These are phyloP conservation scores for Leptinotarsa tumamoca DNA, from an alignment of 2,888 invertebrate species.

Conservation along the genomic window DNA sequence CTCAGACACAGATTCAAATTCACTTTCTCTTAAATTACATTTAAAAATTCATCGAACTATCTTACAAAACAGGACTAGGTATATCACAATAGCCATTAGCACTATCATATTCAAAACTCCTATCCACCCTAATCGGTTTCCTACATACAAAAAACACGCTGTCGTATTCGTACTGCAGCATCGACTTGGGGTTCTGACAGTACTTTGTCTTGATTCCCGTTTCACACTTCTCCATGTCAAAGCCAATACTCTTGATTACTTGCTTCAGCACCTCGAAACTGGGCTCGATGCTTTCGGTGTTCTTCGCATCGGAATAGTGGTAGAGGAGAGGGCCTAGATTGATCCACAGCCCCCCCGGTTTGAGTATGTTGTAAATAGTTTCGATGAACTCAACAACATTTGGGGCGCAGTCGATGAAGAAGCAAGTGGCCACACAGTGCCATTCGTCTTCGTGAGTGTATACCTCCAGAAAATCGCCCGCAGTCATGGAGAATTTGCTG, in stretches of 20 bases:
- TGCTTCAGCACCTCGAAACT: constrained; percentile 77
- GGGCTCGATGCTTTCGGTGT: constrained; percentile 92
- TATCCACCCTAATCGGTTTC: constrained; percentile 69
- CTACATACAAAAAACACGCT: constrained; percentile 93
- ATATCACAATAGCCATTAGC: constrained; percentile 23
- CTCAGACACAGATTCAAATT: too few relatives aligned
- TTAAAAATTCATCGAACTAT: too few relatives aligned
- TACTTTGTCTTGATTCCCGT: constrained; percentile 87
- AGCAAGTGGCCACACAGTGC: constrained; percentile 95
- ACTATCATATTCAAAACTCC: constrained; percentile 5
- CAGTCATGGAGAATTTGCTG: constrained; percentile 91
- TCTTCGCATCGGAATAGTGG: constrained; percentile 87
- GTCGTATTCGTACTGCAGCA: constrained; percentile 92
- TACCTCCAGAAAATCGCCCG: constrained; percentile 96
- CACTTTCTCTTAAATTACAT: too few relatives aligned
- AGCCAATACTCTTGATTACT: constrained; percentile 83
- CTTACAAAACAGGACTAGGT: background rate
- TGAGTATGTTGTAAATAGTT: constrained; percentile 88
- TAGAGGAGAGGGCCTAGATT: constrained; percentile 94
- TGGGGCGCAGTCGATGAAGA: constrained; percentile 98
- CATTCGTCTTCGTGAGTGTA: constrained; percentile 80
- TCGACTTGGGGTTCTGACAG: constrained; percentile 91
- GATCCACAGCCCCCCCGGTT: constrained; percentile 91
- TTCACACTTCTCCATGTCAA: constrained; percentile 83
- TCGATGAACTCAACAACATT: constrained; percentile 96